Evolutionary conservation across 2,888 invertebrate genomes (phyloP).

Genomic region (Schizaphis graminum): DNA sequence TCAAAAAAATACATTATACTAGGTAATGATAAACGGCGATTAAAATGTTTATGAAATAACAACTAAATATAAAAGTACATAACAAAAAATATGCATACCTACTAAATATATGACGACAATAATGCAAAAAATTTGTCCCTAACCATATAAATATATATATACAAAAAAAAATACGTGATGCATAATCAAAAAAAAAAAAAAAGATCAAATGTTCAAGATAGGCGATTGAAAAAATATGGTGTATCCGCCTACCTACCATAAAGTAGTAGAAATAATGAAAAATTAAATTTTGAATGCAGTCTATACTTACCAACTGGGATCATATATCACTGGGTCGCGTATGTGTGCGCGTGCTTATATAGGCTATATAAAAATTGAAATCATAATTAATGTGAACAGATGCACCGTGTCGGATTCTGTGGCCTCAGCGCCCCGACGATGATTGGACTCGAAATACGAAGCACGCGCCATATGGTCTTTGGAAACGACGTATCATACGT

Average conservation of each 20-base stretch:
- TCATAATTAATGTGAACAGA: constrained; percentile 61
- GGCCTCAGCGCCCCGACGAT: background rate
- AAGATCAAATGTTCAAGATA: background rate
- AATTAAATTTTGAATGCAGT: background rate
- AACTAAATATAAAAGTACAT: background rate
- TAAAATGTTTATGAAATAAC: background rate
- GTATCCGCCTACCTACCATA: background rate
- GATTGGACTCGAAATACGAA: constrained; percentile 53
- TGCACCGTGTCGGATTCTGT: constrained; percentile 59
- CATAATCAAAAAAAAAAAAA: background rate
- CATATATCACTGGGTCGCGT: constrained; percentile 21
- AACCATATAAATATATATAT: background rate
- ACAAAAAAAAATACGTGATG: background rate
- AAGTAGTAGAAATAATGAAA: background rate
- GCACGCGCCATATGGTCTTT: constrained; percentile 60
- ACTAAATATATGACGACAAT: background rate
- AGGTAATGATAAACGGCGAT: background rate
- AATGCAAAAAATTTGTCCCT: background rate
- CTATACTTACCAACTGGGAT: constrained; percentile 20
- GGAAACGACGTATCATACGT: constrained; percentile 3
- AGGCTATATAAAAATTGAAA: constrained; percentile 48
- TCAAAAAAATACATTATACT: background rate
- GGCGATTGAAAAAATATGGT: background rate
- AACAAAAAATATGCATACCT: background rate
- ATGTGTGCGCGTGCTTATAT: background rate